Conservation (phyloP, 2,888 invertebrate genomes). For the Salpingus planirostris region DNA sequence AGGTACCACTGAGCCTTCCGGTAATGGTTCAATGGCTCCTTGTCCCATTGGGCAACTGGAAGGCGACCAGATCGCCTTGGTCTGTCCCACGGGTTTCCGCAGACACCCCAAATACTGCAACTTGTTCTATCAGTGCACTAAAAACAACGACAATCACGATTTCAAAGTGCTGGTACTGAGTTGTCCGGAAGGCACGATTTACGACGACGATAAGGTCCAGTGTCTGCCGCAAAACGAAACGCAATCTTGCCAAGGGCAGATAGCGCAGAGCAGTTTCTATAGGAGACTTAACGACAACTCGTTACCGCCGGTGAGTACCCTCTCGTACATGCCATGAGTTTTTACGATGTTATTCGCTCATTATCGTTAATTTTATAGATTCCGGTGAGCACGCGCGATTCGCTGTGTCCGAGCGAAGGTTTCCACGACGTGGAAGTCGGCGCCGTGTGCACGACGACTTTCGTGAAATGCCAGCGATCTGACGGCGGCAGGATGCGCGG, state of each 20-base stretch:
- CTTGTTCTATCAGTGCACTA: constrained; percentile 75
- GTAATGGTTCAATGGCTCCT: constrained; percentile 17
- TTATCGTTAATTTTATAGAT: constrained; percentile 46
- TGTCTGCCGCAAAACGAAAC: constrained; percentile 59
- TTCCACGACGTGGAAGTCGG: constrained; percentile 58
- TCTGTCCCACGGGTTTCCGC: constrained; percentile 76
- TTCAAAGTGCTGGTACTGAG: constrained; percentile 65
- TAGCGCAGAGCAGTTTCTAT: constrained; percentile 47
- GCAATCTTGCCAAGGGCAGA: constrained; percentile 50
- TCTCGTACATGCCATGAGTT: constrained; percentile 2
- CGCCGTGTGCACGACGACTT: constrained; percentile 59
- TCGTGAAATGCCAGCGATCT: constrained; percentile 59
- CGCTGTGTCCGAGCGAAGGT: constrained; percentile 59
- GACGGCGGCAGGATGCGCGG: constrained; percentile 50
- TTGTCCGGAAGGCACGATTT: constrained; percentile 70
- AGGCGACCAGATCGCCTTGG: constrained; percentile 60
- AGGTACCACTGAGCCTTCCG: constrained; percentile 16
- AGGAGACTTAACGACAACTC: constrained; percentile 46
- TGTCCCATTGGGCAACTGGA: constrained; percentile 51
- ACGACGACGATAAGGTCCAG: constrained; percentile 61
- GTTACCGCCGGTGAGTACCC: constrained; percentile 52
- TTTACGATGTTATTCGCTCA: no score
- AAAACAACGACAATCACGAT: constrained; percentile 54
- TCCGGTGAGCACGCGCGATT: constrained; percentile 45
- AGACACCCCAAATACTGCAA: constrained; percentile 77